Evolutionary conservation across 2,888 invertebrate genomes (phyloP).

Genomic region (Agrochola macilenta): DNA sequence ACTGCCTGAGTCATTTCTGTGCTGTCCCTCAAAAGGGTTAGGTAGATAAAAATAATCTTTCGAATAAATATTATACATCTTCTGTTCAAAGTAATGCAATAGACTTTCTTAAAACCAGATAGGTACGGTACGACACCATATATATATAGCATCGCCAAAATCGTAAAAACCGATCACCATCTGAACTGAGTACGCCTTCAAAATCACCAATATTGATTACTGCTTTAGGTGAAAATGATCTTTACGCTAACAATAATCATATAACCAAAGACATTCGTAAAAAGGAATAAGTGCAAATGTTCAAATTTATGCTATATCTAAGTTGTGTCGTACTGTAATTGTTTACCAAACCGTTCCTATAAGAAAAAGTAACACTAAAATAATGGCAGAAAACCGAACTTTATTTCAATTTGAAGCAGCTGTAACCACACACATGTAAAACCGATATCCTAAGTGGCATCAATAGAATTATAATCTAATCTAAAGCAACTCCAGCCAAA

Average conservation of each 20-base stretch:
- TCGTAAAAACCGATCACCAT: too few species aligned
- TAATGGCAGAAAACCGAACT: not conserved
- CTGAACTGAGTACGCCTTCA: too few species aligned
- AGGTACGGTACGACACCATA: too few species aligned
- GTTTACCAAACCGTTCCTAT: not conserved
- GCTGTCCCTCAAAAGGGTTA: not conserved
- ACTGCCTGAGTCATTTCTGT: conserved; percentile 1
- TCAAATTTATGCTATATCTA: too few species aligned
- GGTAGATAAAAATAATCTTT: not conserved
- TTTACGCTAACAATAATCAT: too few species aligned
- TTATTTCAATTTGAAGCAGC: not conserved
- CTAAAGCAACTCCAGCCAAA: conserved; percentile 36
- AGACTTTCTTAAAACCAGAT: not conserved
- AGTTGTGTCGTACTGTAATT: too few species aligned
- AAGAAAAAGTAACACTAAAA: not conserved
- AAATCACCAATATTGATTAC: too few species aligned
- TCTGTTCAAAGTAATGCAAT: too few species aligned
- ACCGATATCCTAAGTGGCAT: conserved; percentile 17
- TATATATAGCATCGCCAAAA: too few species aligned
- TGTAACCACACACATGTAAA: conserved; percentile 9
- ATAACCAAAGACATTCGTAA: too few species aligned
- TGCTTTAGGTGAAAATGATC: too few species aligned
- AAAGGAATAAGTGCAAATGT: too few species aligned
- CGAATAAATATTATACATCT: not conserved
- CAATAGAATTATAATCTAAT: conserved; percentile 48